Conservation (phyloP, 1,140 invertebrate species). For the Macrobrachium nipponense region DNA sequence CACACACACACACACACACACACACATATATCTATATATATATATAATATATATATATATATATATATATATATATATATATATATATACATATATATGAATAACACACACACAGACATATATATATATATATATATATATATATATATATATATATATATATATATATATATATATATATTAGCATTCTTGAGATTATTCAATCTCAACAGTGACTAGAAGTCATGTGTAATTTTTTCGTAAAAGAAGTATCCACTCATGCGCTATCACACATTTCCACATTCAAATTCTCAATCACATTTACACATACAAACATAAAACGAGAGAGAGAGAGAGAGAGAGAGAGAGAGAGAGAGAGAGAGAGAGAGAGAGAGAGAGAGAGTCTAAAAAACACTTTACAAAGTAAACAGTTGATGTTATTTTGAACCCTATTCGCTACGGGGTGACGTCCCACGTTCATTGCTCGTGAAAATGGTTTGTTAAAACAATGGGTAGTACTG, state of each 20-base stretch:
- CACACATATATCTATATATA: too few species aligned
- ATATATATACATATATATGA: too few species aligned
- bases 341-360: conserved; percentile 19
- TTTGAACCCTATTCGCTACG: not conserved
- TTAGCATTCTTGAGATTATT: not conserved
- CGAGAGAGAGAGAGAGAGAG: not conserved
- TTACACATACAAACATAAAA: conserved; percentile 4
- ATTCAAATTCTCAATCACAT: conserved; percentile 1
- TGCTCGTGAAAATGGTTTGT: not conserved
- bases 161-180: too few species aligned
- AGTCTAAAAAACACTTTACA: too few species aligned
- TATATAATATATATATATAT: too few species aligned
- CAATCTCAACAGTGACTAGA: not conserved
- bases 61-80: too few species aligned
- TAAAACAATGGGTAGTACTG: too few species aligned
- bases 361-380: not conserved
- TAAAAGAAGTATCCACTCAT: not conserved
- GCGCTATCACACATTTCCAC: not conserved
- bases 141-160: too few species aligned
- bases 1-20: too few species aligned
- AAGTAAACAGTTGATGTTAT: not conserved
- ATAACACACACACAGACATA: too few species aligned
- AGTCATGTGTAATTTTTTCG: not conserved
- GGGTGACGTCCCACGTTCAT: not conserved
- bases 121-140: too few species aligned